Evolutionary conservation across 2,797 vertebrate genomes (phyloP), one percentile per base, ranked within the genome.

Genomic region (Dendrocincla tyrannina): DNA sequence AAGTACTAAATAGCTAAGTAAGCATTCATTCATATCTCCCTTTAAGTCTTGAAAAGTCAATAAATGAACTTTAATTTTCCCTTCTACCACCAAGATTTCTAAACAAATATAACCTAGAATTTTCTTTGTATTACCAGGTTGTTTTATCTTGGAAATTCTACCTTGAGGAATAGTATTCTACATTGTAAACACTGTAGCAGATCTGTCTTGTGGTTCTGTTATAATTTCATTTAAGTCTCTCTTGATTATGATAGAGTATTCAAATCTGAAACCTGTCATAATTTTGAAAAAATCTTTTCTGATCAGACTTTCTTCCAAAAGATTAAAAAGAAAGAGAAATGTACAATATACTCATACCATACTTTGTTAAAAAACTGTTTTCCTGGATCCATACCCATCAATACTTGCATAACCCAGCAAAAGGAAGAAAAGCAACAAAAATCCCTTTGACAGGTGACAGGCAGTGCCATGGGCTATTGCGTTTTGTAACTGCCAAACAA

Each of bases 211-310:
- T 47, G 81, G n/a, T 86, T 85, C 72, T 85, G 82, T 90, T 74
- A 82, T 73, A 6, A 66, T 85, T 89, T 96, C 73, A 88, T 56
- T 76, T 70, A 83, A 80, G n/a, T 78, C 69, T 96, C 88, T 80
- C 41, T 52, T 59, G 64, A 50, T 88, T 93, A 89, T 76, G 83
- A 89, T 42, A 78, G 28, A 94, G 88, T 90, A 96, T 96, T 52
- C 42, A 42, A 59, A 63, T 74, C 72, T 66, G 72, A 95, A 88
- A 39, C 7, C 64, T 87, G 74, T 35, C 73, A 46, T 83, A 66
- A 28, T 32, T 39, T 87, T 90, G 27, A 9, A 33, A 60, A 87
- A 52, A 47, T 30, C 47, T 96, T 84, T 92, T 83, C 76, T 66
- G 30, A 6, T 49, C 27, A 24, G 84, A 64, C 30, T 95, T 87